Conservation (phyloP, 2,888 invertebrate genomes). For the Conistra vaccinii region DNA sequence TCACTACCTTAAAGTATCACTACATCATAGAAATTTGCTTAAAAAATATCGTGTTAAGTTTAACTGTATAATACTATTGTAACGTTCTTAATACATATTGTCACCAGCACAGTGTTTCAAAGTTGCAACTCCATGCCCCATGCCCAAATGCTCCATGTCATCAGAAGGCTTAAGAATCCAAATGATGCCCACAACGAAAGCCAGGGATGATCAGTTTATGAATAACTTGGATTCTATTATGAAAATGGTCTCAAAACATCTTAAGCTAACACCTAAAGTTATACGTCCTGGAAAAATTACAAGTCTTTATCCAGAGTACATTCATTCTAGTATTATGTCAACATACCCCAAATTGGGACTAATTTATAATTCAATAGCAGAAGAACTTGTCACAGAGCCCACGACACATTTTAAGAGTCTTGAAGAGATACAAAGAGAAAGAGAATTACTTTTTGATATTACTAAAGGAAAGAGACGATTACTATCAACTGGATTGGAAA, state of each 20-base stretch:
- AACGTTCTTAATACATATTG: constrained; percentile 46
- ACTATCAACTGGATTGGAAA: constrained; percentile 47
- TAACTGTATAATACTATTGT: not conserved
- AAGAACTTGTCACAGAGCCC: not conserved
- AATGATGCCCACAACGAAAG: constrained; percentile 56
- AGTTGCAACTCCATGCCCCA: fast-evolving
- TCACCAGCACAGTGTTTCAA: constrained; percentile 38
- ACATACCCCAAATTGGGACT: constrained; percentile 1
- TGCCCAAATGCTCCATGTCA: fast-evolving
- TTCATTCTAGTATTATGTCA: constrained; percentile 9
- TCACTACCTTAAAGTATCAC: no score
- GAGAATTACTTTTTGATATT: not conserved
- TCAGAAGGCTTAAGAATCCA: constrained; percentile 72
- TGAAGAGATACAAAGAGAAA: not conserved
- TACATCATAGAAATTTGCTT: not conserved
- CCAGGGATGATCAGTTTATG: constrained; percentile 50
- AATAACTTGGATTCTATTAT: constrained; percentile 45
- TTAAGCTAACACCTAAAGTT: constrained; percentile 57
- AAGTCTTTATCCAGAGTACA: fast-evolving
- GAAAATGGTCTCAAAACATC: constrained; percentile 62
- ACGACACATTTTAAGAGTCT: not conserved
- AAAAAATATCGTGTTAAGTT: not conserved
- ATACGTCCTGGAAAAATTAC: fast-evolving
- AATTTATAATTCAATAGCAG: not conserved
- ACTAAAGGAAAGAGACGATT: constrained; percentile 58